phyloP scores from a whole-genome alignment of 2,797 vertebrate species.

The Hipposideros larvatus region DNA sequence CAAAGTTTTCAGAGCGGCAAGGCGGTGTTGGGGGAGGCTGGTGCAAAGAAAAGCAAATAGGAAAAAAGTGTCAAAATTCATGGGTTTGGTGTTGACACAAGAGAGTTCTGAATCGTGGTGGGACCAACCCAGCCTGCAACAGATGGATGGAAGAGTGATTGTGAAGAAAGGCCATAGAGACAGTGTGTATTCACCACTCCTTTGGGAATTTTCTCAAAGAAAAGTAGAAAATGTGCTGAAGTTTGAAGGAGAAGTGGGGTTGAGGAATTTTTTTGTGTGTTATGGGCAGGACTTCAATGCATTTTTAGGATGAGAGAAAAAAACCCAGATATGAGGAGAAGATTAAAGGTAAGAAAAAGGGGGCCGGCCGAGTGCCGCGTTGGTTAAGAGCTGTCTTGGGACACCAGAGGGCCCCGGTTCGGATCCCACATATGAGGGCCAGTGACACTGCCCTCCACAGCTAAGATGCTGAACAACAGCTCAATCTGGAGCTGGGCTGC shows the following conservation, averaged over 20 bases:
- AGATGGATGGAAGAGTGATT: rapidly evolving
- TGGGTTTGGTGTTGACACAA: neutral
- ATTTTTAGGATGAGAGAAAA: neutral
- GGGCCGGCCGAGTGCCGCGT: no score
- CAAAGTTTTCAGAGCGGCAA: neutral
- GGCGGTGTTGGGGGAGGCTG: neutral
- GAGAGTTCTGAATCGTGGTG: neutral
- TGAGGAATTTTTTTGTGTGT: neutral
- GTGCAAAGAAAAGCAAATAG: neutral
- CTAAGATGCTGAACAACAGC: no score
- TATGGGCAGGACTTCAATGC: neutral
- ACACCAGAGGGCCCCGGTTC: no score
- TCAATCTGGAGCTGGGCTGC: no score
- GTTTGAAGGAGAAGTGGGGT: neutral
- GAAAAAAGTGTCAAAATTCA: neutral
- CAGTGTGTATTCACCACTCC: neutral
- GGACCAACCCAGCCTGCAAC: neutral
- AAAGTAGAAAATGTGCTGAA: neutral
- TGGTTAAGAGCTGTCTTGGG: no score
- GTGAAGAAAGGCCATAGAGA: neutral
- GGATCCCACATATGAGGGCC: no score
- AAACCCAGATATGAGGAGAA: neutral
- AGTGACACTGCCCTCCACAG: no score
- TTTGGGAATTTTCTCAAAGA: neutral
- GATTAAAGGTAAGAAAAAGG: conserved; percentile 35